Base-by-base conservation (phyloP, 2,888 invertebrate genomes). In the Sarcophaga caerulescens region DNA sequence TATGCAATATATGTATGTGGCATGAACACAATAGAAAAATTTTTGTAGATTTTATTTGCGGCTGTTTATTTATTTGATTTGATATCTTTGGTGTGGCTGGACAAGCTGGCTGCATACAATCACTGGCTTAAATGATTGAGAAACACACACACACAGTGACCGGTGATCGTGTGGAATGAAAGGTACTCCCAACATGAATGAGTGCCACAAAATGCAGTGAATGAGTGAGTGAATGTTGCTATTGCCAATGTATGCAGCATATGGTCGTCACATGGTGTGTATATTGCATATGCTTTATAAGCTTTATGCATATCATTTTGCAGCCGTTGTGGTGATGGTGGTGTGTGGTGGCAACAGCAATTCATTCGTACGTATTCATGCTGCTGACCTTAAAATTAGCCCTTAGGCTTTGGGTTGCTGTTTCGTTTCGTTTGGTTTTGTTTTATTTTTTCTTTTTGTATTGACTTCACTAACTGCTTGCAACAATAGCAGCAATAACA, bases 371-470 rank as follows among this genome's bases (percentile, higher is more conserved):
- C 69, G 68, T 23, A 57, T 73, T 69, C 69, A 75, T 75, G 47
- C 60, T 60, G 79, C 78, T 86, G 84, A 86, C 84, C 86, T 86
- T 86, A 86, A 86, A 86, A 81, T 81, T 86, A 86, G 78, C 81
- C 86, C 86, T 84, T 14, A 81, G 84, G 86, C 86, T 86, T 63
- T 86, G 86, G 86, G 86, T 86, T 86, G 84, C 57, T 71, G 66
- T 25, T 71, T 52, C 17, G n/a, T 77, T 70, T 76, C 25, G 70
- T 76, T 69, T 14, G 60, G 45, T 45, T 60, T 19, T 8, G n/a
- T 23, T 71, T 63, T 65, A 11, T 63, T 71, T 69, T 5, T 78
- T 74, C 59, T 78, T 59, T 69, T 69, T 19, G 78, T 69, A 62
- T 76, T 71, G 76, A 71, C 65, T 71, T 12, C 52, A 57, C 52